These are phyloP conservation scores for Noctua fimbriata DNA, from an alignment of 2,888 invertebrate species.

Conservation along the genomic window DNA sequence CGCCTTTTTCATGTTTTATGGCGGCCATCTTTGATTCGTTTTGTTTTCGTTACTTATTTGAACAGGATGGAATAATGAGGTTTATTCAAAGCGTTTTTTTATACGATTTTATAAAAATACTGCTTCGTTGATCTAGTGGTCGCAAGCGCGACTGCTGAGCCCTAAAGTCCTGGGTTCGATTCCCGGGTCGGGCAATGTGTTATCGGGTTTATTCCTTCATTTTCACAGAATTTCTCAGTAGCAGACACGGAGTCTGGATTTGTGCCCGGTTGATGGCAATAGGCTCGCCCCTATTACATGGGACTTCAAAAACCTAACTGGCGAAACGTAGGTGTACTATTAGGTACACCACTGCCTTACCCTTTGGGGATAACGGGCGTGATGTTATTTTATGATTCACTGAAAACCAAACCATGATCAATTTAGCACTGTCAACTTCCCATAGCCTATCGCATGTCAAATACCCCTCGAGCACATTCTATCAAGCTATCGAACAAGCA, in stretches of 20 bases:
- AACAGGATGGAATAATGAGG: conserved; percentile 22
- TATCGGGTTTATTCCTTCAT: neutral
- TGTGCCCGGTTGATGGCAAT: neutral
- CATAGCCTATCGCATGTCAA: conserved; percentile 11
- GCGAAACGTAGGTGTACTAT: too few species aligned
- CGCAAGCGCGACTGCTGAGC: neutral
- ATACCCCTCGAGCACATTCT: neutral
- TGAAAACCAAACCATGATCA: neutral
- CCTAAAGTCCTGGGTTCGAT: too few species aligned
- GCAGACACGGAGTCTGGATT: neutral
- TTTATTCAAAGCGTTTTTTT: conserved; percentile 1
- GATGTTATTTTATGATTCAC: neutral
- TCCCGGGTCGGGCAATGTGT: neutral
- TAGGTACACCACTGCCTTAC: too few species aligned
- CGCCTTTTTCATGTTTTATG: conserved; percentile 24
- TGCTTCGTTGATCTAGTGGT: too few species aligned
- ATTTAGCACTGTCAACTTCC: neutral
- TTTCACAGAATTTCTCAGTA: neutral
- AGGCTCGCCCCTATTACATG: too few species aligned
- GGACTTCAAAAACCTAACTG: too few species aligned
- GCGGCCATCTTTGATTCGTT: conserved; percentile 42
- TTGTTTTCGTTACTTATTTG: conserved; percentile 29
- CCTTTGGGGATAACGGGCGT: too few species aligned
- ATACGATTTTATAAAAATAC: neutral
- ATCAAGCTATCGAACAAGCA: conserved; percentile 30